Evolutionary conservation across 1,140 invertebrate species (phyloP), one percentile per base, ranked within the genome.

Genomic region (Macrobrachium nipponense): DNA sequence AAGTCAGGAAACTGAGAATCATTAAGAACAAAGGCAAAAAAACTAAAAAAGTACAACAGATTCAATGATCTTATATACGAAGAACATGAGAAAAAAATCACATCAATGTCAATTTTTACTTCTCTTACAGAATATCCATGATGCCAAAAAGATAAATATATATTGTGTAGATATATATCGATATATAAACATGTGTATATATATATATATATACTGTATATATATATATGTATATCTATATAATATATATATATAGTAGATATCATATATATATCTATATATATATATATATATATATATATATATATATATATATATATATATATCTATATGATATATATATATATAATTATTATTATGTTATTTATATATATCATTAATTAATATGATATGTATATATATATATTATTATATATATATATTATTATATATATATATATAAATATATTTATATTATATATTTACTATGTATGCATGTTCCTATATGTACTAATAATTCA

Each of bases 211-310:
- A 18, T 18, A 66, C 6, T 14, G 3, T n/a, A 66, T 66, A 66
- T 66, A 18, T 66, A 66, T 66, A 18, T 66, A 66, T 14, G 17
- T 66, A 18, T 66, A 18, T 18, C 14, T 66, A 66, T 66, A 66
- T 66, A 7, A 66, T 66, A 23, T 23, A 66, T 66, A 66, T 66
- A 66, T 10, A 66, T 23, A 66, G n/a, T 23, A 66, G 5, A 66
- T 66, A 66, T 66, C n/a, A 66, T 66, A 23, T 66, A 5, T 66
- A 66, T 66, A 66, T 66, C n/a, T 66, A 66, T 66, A 23, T 23
- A 66, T 66, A 66, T 66, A 66, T 10, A 66, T 23, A 66, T 23
- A 66, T 66, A 66, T 66, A 66, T 66, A 66, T 66, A 23, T 66
- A 5, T 66, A 66, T 66, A 66, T 66, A 66, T 20, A 66, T 66